These are phyloP conservation scores for Neosilurus hyrtlii DNA, from an alignment of 2,797 vertebrate species.

Conservation along the genomic window DNA sequence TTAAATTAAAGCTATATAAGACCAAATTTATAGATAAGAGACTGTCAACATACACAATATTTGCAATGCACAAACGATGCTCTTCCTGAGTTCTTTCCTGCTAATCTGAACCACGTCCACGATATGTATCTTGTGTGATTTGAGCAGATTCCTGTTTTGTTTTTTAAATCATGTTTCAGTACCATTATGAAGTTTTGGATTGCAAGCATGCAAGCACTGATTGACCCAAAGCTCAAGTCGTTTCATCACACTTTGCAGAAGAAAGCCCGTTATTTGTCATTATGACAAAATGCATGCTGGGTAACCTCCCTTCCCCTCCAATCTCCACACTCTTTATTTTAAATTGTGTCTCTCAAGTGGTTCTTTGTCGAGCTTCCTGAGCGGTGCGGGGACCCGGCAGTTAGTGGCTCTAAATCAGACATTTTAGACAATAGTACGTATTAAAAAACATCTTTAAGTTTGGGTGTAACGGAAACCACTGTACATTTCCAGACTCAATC, in stretches of 20 bases:
- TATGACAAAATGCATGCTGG: slow-evolving; percentile 39
- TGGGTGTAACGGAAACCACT: slow-evolving; percentile 32
- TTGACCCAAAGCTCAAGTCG: not conserved
- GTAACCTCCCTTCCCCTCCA: slow-evolving; percentile 53
- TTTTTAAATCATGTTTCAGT: not conserved
- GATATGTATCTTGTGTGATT: not conserved
- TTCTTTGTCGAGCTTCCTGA: slow-evolving; percentile 37
- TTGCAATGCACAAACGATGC: not conserved
- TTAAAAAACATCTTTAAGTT: slow-evolving; percentile 1
- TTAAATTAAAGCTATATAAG: not conserved
- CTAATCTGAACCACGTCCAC: not conserved
- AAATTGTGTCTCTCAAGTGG: slow-evolving; percentile 43
- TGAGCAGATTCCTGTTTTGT: not conserved
- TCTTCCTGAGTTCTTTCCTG: not conserved
- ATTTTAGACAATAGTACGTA: slow-evolving; percentile 28
- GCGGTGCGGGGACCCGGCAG: not conserved
- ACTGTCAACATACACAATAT: not conserved
- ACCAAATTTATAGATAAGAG: not conserved
- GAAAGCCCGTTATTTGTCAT: slow-evolving; percentile 33
- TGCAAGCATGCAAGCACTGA: not conserved
- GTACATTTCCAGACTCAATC: slow-evolving; percentile 31
- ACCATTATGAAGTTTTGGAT: not conserved
- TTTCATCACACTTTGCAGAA: not conserved
- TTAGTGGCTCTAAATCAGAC: not conserved
- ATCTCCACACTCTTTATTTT: slow-evolving; percentile 27